Evolutionary conservation across 2,797 vertebrate species (phyloP).

Genomic region (Sternotherus odoratus): DNA sequence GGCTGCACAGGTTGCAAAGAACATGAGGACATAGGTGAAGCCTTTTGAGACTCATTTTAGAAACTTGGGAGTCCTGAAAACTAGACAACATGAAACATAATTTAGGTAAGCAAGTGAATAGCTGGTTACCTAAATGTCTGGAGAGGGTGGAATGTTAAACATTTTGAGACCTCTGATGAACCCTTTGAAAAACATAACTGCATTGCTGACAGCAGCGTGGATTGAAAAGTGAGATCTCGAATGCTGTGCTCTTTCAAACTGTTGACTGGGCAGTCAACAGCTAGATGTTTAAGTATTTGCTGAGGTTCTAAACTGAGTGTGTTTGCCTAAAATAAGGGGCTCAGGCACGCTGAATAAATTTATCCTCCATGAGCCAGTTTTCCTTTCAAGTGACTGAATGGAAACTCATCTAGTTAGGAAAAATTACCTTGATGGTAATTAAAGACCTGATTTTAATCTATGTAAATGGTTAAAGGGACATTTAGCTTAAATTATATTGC

Average conservation of each 20-base stretch:
- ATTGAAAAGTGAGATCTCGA: background rate
- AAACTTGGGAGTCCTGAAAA: slow-evolving; percentile 3
- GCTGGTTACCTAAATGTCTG: background rate
- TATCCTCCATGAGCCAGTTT: slow-evolving; percentile 9
- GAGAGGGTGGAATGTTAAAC: background rate
- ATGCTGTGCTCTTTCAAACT: slow-evolving; percentile 1
- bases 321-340: background rate
- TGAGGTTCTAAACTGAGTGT: background rate
- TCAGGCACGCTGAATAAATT: background rate
- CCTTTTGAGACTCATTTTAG: background rate
- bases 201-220: background rate
- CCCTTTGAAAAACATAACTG: slow-evolving; percentile 5
- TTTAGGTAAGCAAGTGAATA: slow-evolving; percentile 54
- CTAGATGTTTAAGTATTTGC: background rate
- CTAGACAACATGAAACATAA: background rate
- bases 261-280: background rate
- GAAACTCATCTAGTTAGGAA: slow-evolving; percentile 36
- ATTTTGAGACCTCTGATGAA: background rate
- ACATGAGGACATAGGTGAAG: slow-evolving; percentile 49
- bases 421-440: slow-evolving; percentile 25
- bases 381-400: slow-evolving; percentile 42
- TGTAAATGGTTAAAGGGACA: background rate
- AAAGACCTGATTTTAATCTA: slow-evolving; percentile 2
- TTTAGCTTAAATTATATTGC: background rate
- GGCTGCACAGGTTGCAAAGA: slow-evolving; percentile 49